Percentiles rank a stretch among this genome's conserved stretches.
Conservation (phyloP, 2,888 invertebrate species). For the Cecidostiba fungosa region DNA sequence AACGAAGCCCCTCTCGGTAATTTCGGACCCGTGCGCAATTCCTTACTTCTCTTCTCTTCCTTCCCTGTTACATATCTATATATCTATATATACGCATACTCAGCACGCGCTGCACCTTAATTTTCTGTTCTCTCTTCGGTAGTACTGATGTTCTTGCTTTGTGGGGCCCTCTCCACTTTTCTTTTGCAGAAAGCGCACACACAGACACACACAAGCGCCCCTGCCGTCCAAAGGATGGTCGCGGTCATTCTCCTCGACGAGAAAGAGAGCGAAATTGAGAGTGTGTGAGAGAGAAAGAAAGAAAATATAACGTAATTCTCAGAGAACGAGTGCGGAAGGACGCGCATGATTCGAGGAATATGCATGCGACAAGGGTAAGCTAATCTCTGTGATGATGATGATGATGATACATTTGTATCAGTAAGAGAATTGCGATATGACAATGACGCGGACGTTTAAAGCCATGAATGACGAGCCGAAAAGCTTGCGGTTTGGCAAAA, state of each 20-base stretch:
- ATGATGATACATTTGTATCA: conserved; percentile 14
- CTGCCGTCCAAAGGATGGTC: background rate
- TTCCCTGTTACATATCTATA: background rate
- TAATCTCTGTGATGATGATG: background rate
- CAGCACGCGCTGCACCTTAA: conserved; percentile 2
- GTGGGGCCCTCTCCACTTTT: conserved; percentile 25
- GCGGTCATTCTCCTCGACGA: background rate
- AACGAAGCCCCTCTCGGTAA: background rate
- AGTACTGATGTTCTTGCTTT: conserved; percentile 11
- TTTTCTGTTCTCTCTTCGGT: background rate
- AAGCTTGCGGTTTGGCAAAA: background rate
- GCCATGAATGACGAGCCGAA: conserved; percentile 7
- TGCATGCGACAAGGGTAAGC: background rate
- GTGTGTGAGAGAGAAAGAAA: background rate
- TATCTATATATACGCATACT: background rate
- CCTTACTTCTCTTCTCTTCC: background rate
- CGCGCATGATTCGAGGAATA: background rate
- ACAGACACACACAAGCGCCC: background rate
- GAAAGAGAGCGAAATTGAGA: background rate
- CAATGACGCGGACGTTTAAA: background rate
- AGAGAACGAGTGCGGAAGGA: background rate
- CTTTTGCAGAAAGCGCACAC: background rate
- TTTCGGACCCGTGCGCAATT: background rate
- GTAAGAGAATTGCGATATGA: background rate
- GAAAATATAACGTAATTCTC: background rate